Base-by-base conservation (phyloP, 2,888 invertebrate genomes). In the Tortricodes alternella region DNA sequence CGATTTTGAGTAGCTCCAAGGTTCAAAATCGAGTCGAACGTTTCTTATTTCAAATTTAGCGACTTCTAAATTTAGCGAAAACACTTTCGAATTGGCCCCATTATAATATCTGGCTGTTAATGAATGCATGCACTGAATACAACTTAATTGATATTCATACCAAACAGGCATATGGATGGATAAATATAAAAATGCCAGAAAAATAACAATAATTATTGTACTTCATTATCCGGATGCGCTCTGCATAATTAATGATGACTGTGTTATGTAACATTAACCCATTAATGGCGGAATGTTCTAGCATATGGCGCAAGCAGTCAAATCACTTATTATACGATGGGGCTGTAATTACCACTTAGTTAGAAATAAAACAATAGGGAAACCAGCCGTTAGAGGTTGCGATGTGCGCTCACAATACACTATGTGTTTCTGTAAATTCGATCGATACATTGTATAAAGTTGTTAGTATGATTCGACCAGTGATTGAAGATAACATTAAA, bases 281-380 rank as follows among this genome's bases (percentile, higher is more conserved):
- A 48, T 53, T 46, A 48, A 53, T 51, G 51, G 23, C 24, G 52
- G 43, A 44, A 52, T 27, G 8, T 27, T 41, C 58, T 61, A 65
- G 68, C 75, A 76, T 73, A 74, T 74, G 77, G 75, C 66, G 60
- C 70, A 66, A 69, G 68, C 67, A n/a, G 72, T 73, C 71, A 80
- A 85, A 85, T 85, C 82, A 82, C 76, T 84, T 74, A 78, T 65
- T 66, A 68, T 62, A 78, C 77, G 80, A 80, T 79, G 74, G 71
- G 63, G 67, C 60, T 67, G 74, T 84, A 83, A 85, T 86, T 85
- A 80, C 74, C 67, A 65, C 69, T 76, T 75, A 73, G 68, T 70
- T 60, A 62, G 59, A 66, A 71, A 71, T 80, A 74, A 82, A 87
- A 86, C 85, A 87, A 88, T 83, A 64, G 85, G 83, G 86, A 73